A percentile compares a stretch with the other conserved stretches of the same genome.
phyloP scores from a whole-genome alignment of 2,113 vertebrate species.

The Phyllostomus hastatus region DNA sequence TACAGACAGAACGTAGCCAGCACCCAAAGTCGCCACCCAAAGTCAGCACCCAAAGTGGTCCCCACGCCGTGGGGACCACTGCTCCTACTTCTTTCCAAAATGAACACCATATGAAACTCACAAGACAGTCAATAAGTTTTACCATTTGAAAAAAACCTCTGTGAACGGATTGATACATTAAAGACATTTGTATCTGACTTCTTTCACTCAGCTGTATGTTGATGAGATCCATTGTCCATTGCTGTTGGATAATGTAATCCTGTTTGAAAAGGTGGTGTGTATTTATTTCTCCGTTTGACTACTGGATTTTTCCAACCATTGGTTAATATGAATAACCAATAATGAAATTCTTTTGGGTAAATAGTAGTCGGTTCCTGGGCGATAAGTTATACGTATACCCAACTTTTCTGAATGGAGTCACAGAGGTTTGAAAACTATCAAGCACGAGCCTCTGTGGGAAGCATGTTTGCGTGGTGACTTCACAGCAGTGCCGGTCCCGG shows the following conservation, averaged over 20 bases:
- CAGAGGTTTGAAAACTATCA: neutral
- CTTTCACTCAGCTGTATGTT: rapidly evolving
- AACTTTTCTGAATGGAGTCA: neutral
- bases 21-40: no score
- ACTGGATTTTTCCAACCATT: neutral
- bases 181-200: neutral
- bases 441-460: neutral
- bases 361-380: neutral
- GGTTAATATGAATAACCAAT: neutral
- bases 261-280: no score
- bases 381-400: neutral
- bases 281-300: neutral
- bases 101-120: neutral
- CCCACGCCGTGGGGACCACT: neutral
- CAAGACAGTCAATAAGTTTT: neutral
- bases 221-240: neutral
- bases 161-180: neutral
- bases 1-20: neutral
- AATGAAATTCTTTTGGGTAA: neutral
- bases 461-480: neutral
- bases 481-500: rapidly evolving
- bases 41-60: no score
- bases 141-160: neutral
- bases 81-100: no score
- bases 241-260: neutral